Conservation (phyloP, 2,113 vertebrate species). For the Clarias macrocephalus region DNA sequence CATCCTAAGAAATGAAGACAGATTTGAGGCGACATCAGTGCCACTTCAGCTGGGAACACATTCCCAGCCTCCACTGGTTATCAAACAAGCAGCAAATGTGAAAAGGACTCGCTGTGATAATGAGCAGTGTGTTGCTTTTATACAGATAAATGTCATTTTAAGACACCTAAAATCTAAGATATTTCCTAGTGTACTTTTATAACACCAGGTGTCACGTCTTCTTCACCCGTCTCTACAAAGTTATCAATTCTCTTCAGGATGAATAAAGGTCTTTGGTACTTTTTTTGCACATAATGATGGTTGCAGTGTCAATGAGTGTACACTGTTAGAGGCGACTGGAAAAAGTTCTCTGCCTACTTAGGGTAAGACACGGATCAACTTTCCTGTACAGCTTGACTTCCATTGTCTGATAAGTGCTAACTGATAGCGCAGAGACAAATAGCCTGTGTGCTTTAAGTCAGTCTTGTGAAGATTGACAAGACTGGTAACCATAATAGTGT, state of each 20-base stretch:
- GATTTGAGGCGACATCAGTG: constrained; percentile 64
- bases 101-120: constrained; percentile 22
- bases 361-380: constrained; percentile 8
- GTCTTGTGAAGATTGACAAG: constrained; percentile 31
- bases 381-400: constrained; percentile 17
- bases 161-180: constrained; percentile 37
- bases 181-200: constrained; percentile 19
- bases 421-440: constrained; percentile 28
- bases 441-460: constrained; percentile 18
- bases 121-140: constrained; percentile 39
- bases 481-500: constrained; percentile 21
- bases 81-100: constrained; percentile 22
- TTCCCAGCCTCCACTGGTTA: constrained; percentile 14
- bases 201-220: constrained; percentile 6
- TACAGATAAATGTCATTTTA: constrained; percentile 39
- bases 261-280: constrained; percentile 6
- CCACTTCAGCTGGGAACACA: constrained; percentile 25
- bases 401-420: constrained; percentile 20
- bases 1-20: constrained; percentile 64
- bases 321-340: constrained; percentile 18
- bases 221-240: neutral
- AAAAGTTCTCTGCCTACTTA: constrained; percentile 21
- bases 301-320: neutral
- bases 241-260: constrained; percentile 3
- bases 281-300: neutral